Conservation (phyloP, 1,140 invertebrate species). For the Lanistes nyassanus region DNA sequence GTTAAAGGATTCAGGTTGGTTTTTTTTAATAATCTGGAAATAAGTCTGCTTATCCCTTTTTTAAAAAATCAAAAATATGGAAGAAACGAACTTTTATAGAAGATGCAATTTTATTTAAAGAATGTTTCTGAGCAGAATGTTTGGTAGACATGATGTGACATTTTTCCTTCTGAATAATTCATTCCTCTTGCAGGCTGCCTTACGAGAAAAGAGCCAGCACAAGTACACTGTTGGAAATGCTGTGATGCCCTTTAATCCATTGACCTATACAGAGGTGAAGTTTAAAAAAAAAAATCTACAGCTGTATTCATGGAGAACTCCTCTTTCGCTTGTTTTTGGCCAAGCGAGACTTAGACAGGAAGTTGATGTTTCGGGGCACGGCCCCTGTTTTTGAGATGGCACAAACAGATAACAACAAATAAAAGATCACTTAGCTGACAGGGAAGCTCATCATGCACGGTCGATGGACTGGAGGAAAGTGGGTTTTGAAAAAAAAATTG, state of each 20-base stretch:
- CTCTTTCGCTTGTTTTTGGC: too few relatives aligned
- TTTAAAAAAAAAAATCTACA: too few relatives aligned
- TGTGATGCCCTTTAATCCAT: slow-evolving; percentile 75
- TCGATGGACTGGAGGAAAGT: too few relatives aligned
- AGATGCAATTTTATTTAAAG: neutral
- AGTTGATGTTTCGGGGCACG: too few relatives aligned
- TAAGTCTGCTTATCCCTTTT: neutral
- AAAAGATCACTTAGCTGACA: too few relatives aligned
- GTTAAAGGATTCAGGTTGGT: too few relatives aligned
- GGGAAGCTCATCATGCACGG: neutral
- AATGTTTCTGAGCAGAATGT: neutral
- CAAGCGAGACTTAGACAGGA: too few relatives aligned
- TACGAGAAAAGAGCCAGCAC: slow-evolving; percentile 21
- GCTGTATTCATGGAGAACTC: too few relatives aligned
- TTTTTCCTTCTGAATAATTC: neutral
- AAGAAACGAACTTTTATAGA: too few relatives aligned
- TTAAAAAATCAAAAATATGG: too few relatives aligned
- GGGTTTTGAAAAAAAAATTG: neutral
- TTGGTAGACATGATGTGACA: neutral
- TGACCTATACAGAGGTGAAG: slow-evolving; percentile 75
- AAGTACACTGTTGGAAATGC: slow-evolving; percentile 71
- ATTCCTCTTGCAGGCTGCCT: slow-evolving; percentile 41
- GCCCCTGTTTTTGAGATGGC: too few relatives aligned
- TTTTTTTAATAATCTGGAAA: neutral
- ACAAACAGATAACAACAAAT: too few relatives aligned